These are phyloP conservation scores for Clostera curtula DNA, from an alignment of 2,888 invertebrate genomes.

Conservation along the genomic window DNA sequence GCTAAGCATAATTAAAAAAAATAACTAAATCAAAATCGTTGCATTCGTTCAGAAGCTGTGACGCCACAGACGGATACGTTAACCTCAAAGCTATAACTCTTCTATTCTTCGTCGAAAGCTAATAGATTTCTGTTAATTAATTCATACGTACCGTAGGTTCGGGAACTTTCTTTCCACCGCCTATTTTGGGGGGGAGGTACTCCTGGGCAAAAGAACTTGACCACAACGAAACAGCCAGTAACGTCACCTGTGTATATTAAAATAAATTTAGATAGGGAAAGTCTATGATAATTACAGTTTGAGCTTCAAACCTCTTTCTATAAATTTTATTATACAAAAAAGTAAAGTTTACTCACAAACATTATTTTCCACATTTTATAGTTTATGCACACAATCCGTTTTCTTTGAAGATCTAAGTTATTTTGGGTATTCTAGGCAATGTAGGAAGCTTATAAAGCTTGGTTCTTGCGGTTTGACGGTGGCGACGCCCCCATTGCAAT, in stretches of 20 bases:
- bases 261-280: not conserved
- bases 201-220: slow-evolving; percentile 51
- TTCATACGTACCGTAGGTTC: slow-evolving; percentile 44
- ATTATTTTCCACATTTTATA: slow-evolving; percentile 49
- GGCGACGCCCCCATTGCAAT: slow-evolving; percentile 34
- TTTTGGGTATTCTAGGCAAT: slow-evolving; percentile 30
- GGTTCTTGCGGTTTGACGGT: slow-evolving; percentile 43
- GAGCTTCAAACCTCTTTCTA: too few species aligned
- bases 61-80: too few species aligned
- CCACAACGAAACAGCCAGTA: slow-evolving; percentile 48
- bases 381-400: slow-evolving; percentile 19
- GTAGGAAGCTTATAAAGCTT: slow-evolving; percentile 44
- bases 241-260: slow-evolving; percentile 31
- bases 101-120: too few species aligned
- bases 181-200: slow-evolving; percentile 70
- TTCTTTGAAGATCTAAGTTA: slow-evolving; percentile 22
- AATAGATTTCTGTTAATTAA: not conserved
- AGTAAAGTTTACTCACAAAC: slow-evolving; percentile 37
- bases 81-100: too few species aligned
- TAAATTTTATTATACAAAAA: too few species aligned
- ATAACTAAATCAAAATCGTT: too few species aligned
- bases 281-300: too few species aligned
- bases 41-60: too few species aligned
- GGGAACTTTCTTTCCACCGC: slow-evolving; percentile 39
- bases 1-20: too few species aligned